A percentile compares a stretch with the other conserved stretches of the same genome.
These are phyloP conservation scores for Phasianus colchicus DNA, from an alignment of 2,113 vertebrate genomes.

Conservation along the genomic window DNA sequence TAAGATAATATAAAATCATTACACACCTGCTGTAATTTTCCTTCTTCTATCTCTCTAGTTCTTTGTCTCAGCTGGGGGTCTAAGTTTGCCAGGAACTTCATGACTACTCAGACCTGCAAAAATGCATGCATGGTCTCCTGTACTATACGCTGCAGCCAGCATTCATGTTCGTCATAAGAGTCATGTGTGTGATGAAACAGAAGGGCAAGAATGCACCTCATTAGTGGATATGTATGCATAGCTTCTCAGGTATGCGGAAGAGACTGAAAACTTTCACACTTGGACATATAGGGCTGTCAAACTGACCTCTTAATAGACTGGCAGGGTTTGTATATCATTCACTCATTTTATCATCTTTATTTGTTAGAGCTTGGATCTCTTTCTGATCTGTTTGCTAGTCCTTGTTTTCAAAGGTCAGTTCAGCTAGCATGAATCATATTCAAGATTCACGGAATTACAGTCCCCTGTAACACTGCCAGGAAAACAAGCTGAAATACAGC, in stretches of 20 bases:
- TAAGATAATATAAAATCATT: neutral
- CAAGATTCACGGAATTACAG: neutral
- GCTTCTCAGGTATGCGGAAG: conserved; percentile 2
- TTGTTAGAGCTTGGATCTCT: conserved; percentile 24
- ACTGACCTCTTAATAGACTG: conserved; percentile 28
- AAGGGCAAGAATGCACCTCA: neutral
- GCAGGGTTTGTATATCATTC: conserved; percentile 8
- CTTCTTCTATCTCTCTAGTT: neutral
- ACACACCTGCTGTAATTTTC: neutral
- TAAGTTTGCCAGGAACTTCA: neutral
- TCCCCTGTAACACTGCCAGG: neutral
- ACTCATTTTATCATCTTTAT: conserved; percentile 45
- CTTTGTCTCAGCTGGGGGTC: neutral
- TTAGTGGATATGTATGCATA: neutral
- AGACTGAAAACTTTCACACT: neutral
- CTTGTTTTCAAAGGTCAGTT: conserved; percentile 63
- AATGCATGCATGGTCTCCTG: neutral
- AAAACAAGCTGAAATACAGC: conserved; percentile 18
- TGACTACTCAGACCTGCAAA: neutral
- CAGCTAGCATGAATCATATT: conserved; percentile 62
- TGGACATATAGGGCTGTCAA: neutral
- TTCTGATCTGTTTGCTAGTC: conserved; percentile 51
- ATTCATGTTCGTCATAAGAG: neutral
- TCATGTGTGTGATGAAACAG: neutral
- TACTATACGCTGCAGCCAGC: neutral